Evolutionary conservation across 2,113 vertebrate species (phyloP), one percentile per base, ranked within the genome.

Genomic region (Scopus umbretta): DNA sequence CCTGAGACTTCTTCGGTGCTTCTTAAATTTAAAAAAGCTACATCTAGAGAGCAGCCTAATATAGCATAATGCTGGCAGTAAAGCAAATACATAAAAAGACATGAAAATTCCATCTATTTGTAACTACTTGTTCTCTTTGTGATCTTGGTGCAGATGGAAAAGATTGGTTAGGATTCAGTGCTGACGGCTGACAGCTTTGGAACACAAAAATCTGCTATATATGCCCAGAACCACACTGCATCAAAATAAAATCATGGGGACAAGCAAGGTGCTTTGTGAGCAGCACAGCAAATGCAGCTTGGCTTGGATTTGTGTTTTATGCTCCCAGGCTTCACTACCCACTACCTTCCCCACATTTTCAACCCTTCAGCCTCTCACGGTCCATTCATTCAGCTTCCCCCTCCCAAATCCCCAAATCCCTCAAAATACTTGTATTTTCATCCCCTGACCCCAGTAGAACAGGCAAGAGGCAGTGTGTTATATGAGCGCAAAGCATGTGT

Each of bases 111-210:
- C 21, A 4, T 71, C 80, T 94, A 79, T 94, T 93, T 96, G 81
- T 88, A 96, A 86, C 71, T 88, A 70, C 49, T 74, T 95, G 67
- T 78, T 94, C 71, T 85, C 70, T 81, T 95, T 82, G 70, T 92
- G 85, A 92, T 93, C 92, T 93, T 20, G 6, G 17, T 43, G 59
- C 82, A 96, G 75, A 49, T 93, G 75, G 79, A 92, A 93, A 72
- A 88, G 88, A 58, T 63, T 56, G n/a, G 29, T 90, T 86, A 62
- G 75, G 38, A 80, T 76, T 88, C 43, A 59, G n/a, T 88, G 79
- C 53, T 3, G 9, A 90, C 1, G 3, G 38, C 34, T 93, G 75
- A 86, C 53, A 92, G 59, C 66, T 29, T 47, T 55, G 42, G 67
- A 90, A 85, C 38, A 86, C 6, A 93, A 80, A 95, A 71, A 70